Conservation (phyloP, 1,140 invertebrate species). For the Drosophila erecta region DNA sequence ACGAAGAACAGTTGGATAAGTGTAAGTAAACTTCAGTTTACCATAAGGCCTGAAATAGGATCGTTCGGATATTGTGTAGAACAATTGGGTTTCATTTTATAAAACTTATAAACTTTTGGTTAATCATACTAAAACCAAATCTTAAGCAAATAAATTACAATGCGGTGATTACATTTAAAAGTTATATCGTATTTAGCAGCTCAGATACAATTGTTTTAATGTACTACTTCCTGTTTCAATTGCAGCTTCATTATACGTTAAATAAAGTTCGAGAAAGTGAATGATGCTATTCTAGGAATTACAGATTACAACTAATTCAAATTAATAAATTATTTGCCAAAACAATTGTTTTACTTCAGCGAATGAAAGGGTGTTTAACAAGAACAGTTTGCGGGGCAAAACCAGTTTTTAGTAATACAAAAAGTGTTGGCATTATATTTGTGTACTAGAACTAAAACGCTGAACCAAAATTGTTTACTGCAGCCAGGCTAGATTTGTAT, state of each 20-base stretch:
- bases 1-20: conserved; percentile 40
- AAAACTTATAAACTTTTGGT: too few relatives aligned
- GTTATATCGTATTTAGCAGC: conserved; percentile 2
- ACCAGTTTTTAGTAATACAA: background rate
- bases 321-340: conserved; percentile 6
- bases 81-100: background rate
- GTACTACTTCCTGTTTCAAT: conserved; percentile 5
- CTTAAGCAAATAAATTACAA: too few relatives aligned
- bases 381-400: too few relatives aligned
- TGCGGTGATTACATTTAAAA: background rate
- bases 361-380: background rate
- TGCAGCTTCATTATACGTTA: conserved; percentile 30
- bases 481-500: background rate
- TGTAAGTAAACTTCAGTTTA: conserved; percentile 26
- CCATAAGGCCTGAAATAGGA: background rate
- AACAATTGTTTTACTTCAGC: conserved; percentile 16
- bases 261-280: conserved; percentile 17
- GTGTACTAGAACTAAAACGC: background rate
- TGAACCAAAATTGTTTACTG: background rate
- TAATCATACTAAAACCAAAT: background rate
- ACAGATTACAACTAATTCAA: conserved; percentile 23
- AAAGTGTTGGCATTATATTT: background rate
- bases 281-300: conserved; percentile 36
- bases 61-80: conserved; percentile 1
- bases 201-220: conserved; percentile 4